Evolutionary conservation across 1,140 invertebrate species (phyloP).

Genomic region (Saccostrea glomerata): DNA sequence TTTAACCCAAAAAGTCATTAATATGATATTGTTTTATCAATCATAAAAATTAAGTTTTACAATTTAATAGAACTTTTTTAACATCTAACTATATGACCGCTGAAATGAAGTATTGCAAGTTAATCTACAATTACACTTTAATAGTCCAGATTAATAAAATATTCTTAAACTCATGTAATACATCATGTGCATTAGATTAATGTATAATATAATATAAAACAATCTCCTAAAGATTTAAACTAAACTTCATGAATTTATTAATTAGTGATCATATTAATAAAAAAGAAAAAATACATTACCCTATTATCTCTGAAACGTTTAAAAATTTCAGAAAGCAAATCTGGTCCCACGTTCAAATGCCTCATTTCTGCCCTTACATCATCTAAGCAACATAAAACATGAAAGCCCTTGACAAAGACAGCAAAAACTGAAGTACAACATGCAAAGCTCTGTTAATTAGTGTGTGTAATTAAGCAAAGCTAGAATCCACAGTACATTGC

Average conservation of each 20-base stretch:
- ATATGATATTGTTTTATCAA: too few relatives aligned
- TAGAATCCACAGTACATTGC: too few relatives aligned
- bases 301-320: constrained; percentile 75
- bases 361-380: constrained; percentile 74
- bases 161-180: too few relatives aligned
- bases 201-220: not conserved
- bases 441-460: not conserved
- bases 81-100: too few relatives aligned
- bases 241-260: not conserved
- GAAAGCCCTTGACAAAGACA: not conserved
- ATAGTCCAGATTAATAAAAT: too few relatives aligned
- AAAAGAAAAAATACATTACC: constrained; percentile 63
- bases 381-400: constrained; percentile 61
- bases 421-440: not conserved
- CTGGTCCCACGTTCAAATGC: constrained; percentile 67
- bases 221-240: not conserved
- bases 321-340: constrained; percentile 71
- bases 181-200: too few relatives aligned
- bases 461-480: not conserved
- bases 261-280: too few relatives aligned
- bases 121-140: too few relatives aligned
- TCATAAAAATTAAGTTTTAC: too few relatives aligned
- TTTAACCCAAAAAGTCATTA: too few relatives aligned
- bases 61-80: too few relatives aligned
- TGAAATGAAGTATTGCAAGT: too few relatives aligned